Evolutionary conservation across 2,888 invertebrate species (phyloP).

Genomic region (Dicycla oo): DNA sequence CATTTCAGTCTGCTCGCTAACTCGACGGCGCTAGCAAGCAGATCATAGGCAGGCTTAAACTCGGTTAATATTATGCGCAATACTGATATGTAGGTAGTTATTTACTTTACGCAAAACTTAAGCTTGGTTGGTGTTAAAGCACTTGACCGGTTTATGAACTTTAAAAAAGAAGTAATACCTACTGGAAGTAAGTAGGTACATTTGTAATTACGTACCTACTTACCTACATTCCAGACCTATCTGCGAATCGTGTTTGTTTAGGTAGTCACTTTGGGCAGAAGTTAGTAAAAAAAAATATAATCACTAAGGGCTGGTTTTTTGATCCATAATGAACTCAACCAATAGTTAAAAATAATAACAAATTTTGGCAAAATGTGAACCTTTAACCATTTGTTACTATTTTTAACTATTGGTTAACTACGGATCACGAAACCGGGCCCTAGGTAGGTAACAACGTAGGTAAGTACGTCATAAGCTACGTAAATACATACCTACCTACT

Average conservation of each 20-base stretch:
- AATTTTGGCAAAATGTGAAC: no score
- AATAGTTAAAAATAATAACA: no score
- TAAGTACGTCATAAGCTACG: background rate
- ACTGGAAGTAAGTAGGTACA: constrained; percentile 2
- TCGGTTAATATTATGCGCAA: constrained; percentile 53
- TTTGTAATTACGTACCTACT: background rate
- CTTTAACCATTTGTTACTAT: no score
- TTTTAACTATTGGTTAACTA: no score
- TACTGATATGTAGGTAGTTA: constrained; percentile 3
- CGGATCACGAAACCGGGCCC: no score
- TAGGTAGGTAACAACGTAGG: no score
- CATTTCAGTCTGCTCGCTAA: no score
- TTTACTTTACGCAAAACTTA: constrained; percentile 43
- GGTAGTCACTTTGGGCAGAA: background rate
- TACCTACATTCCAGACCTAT: background rate
- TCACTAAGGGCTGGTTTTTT: no score
- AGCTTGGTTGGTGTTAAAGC: constrained; percentile 20
- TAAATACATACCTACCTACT: background rate
- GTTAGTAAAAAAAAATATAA: background rate
- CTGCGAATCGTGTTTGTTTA: background rate
- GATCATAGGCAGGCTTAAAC: constrained; percentile 15
- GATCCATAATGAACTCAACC: no score
- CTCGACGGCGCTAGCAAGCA: no score
- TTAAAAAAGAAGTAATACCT: constrained; percentile 6
- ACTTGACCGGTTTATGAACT: constrained; percentile 57